Base-by-base conservation (phyloP, 2,797 vertebrate genomes). In the Gambusia yucatana region DNA sequence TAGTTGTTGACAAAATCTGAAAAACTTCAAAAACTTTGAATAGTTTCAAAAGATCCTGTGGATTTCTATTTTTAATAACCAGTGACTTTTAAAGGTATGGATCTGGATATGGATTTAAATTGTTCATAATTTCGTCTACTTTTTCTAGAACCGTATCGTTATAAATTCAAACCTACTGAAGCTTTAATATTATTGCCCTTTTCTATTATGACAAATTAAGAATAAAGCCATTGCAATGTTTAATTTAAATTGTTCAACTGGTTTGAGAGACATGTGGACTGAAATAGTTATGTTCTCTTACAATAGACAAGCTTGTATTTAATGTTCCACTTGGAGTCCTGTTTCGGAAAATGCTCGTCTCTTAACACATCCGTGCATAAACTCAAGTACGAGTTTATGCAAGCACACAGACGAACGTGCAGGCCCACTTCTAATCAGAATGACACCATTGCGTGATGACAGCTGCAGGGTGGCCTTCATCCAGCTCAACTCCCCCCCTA, bases 381-480 rank as follows among this genome's bases (percentile, higher is more conserved):
- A 33, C 57, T 33, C 13, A 33, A 20, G 50, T 77, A 36, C 16
- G 46, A 48, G 52, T 39, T n/a, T 41, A 73, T 72, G 11, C 9
- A 73, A 72, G 39, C 61, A 36, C 55, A 63, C 55, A 77, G 80
- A 78, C 63, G 2, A 75, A 82, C 78, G 43, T 81, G 65, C 48
- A 75, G 65, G 30, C 73, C 3, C 11, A 22, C 41, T 84, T 80
- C 71, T 59, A 69, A 70, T 61, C 76, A 72, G 41, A 84, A 83
- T 82, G 59, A 80, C 72, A 77, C 57, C 55, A 73, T 83, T 78
- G 72, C 76, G 74, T 77, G 69, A 75, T 87, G 84, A 81, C 82
- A 89, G 86, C 77, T 88, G 80, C 78, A 78, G 30, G 30, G 75
- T 82, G 75, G 72, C 81, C 30, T 75, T 88, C 67, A 77, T 86